Evolutionary conservation across 2,797 vertebrate genomes (phyloP).

Genomic region (Phrynocephalus vlangalii): DNA sequence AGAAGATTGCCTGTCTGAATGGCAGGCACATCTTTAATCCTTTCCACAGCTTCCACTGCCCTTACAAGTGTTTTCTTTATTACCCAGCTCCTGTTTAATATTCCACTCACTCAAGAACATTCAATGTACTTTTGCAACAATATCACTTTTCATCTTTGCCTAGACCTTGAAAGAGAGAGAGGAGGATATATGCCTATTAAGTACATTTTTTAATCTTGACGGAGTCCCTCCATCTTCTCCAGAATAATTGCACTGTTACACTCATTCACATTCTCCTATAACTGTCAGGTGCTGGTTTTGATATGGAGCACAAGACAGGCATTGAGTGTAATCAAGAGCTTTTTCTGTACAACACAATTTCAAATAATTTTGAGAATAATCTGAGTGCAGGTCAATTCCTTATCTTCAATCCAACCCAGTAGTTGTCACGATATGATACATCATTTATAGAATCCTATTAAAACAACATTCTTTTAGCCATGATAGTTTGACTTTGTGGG

Average conservation of each 20-base stretch:
- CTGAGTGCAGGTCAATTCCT: slow-evolving; percentile 50
- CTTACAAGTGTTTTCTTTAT: slow-evolving; percentile 3
- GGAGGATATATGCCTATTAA: slow-evolving; percentile 44
- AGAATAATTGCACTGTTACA: slow-evolving; percentile 33
- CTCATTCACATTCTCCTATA: slow-evolving; percentile 39
- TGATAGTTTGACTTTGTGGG: slow-evolving; percentile 64
- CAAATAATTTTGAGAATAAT: slow-evolving; percentile 59
- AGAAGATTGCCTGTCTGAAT: slow-evolving; percentile 21
- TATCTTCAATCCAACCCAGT: slow-evolving; percentile 57
- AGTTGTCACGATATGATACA: slow-evolving; percentile 29
- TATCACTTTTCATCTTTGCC: slow-evolving; percentile 46
- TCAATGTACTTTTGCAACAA: slow-evolving; percentile 20
- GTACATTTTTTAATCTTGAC: slow-evolving; percentile 22
- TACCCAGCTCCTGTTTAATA: slow-evolving; percentile 47
- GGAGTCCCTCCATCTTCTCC: slow-evolving; percentile 39
- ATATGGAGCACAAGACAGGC: slow-evolving; percentile 47
- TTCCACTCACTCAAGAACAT: slow-evolving; percentile 54
- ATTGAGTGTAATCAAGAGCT: slow-evolving; percentile 50
- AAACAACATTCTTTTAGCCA: slow-evolving; percentile 59
- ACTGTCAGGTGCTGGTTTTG: slow-evolving; percentile 56
- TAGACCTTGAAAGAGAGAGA: slow-evolving; percentile 47
- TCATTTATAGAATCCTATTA: slow-evolving; percentile 63
- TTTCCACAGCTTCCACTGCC: neutral
- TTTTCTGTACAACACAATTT: slow-evolving; percentile 40
- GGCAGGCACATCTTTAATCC: slow-evolving; percentile 25